Evolutionary conservation across 2,113 vertebrate species (phyloP).

Genomic region (Pygoscelis antarcticus): DNA sequence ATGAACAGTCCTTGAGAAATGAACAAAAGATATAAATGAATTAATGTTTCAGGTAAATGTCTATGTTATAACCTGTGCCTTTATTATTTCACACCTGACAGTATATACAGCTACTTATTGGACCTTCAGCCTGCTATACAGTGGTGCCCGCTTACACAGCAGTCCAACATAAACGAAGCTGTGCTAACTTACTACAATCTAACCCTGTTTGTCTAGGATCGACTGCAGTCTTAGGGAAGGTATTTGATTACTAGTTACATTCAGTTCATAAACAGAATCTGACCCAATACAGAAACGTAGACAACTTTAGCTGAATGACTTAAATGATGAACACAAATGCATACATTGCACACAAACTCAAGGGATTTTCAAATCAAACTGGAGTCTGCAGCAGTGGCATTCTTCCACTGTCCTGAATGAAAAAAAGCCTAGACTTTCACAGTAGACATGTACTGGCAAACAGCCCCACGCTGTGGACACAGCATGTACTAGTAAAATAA

Average conservation of each 20-base stretch:
- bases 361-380: not conserved
- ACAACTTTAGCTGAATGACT: not conserved
- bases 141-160: not conserved
- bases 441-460: not conserved
- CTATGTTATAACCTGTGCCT: not conserved
- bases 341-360: not conserved
- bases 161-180: not conserved
- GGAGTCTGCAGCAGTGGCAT: not conserved
- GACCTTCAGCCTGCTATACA: not conserved
- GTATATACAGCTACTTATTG: not conserved
- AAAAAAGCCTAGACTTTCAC: not conserved
- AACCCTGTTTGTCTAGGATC: not conserved
- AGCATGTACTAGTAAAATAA: not conserved
- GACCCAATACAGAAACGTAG: not conserved
- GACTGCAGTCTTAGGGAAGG: not conserved
- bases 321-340: not conserved
- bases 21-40: not conserved
- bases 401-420: not conserved
- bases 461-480: constrained; percentile 42
- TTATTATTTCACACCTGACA: not conserved
- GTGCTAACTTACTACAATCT: not conserved
- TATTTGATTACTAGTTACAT: not conserved
- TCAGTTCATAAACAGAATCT: not conserved
- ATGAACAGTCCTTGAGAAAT: not conserved
- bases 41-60: not conserved